Evolutionary conservation across 2,113 vertebrate genomes (phyloP).

Genomic region (Scalopus aquaticus): DNA sequence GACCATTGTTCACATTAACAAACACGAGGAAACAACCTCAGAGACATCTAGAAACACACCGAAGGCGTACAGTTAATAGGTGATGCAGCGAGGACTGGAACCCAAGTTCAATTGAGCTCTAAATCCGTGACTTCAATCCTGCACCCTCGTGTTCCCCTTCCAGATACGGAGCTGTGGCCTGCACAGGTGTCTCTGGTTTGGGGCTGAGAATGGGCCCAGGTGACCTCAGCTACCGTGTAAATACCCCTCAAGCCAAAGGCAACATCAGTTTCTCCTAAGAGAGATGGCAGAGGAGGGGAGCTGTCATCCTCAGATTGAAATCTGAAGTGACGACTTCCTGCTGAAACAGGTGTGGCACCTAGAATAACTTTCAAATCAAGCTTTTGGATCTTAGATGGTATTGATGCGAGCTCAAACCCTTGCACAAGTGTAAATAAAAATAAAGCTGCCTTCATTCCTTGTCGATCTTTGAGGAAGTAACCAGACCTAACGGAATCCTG

Average conservation of each 20-base stretch:
- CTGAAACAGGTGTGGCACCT: not conserved
- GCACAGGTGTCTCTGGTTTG: not conserved
- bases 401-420: not conserved
- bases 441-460: not conserved
- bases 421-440: not conserved
- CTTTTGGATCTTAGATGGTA: not conserved
- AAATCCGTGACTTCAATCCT: not conserved
- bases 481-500: not conserved
- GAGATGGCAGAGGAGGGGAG: not conserved
- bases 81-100: not conserved
- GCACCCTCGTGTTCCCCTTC: not conserved
- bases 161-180: not conserved
- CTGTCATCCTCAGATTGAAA: not conserved
- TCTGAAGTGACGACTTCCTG: not conserved
- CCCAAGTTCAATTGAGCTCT: not conserved
- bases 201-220: not conserved
- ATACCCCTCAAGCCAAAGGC: not conserved
- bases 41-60: not conserved
- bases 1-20: not conserved
- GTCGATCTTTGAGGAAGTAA: not conserved
- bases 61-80: not conserved
- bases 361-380: not conserved
- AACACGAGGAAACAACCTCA: not conserved
- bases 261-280: not conserved
- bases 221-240: not conserved